These are phyloP conservation scores for Leptopilina myrica DNA, from an alignment of 2,888 invertebrate species.

Conservation along the genomic window DNA sequence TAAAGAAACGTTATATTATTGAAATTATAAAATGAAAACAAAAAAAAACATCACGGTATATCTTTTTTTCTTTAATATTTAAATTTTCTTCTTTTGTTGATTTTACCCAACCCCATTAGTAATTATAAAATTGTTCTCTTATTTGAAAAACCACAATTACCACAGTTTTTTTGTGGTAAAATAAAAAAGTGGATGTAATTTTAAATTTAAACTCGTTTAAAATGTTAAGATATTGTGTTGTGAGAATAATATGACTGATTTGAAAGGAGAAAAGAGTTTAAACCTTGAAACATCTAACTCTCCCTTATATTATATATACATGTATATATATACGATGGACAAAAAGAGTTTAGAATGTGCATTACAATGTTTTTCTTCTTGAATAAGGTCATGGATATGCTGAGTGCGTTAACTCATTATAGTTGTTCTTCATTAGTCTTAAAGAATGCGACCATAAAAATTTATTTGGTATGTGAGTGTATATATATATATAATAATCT, in stretches of 20 bases:
- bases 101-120: no score
- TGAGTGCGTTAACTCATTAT: conserved; percentile 17
- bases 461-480: conserved; percentile 55
- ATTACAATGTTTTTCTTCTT: conserved; percentile 16
- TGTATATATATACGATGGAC: conserved; percentile 2
- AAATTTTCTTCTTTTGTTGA: no score
- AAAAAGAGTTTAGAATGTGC: conserved; percentile 32
- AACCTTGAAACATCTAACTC: conserved; percentile 25
- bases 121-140: no score
- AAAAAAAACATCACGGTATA: no score
- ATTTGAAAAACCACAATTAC: no score
- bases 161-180: no score
- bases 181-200: background rate
- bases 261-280: conserved; percentile 23
- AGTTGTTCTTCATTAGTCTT: conserved; percentile 35
- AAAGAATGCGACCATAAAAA: conserved; percentile 54
- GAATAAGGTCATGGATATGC: conserved; percentile 37
- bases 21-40: no score
- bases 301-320: conserved; percentile 10
- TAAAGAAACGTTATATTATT: no score
- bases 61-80: no score
- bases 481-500: conserved; percentile 50
- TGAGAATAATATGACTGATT: conserved; percentile 6
- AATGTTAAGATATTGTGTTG: background rate
- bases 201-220: background rate